phyloP scores from a whole-genome alignment of 2,797 vertebrate species.

The Neopelma chrysocephalum region DNA sequence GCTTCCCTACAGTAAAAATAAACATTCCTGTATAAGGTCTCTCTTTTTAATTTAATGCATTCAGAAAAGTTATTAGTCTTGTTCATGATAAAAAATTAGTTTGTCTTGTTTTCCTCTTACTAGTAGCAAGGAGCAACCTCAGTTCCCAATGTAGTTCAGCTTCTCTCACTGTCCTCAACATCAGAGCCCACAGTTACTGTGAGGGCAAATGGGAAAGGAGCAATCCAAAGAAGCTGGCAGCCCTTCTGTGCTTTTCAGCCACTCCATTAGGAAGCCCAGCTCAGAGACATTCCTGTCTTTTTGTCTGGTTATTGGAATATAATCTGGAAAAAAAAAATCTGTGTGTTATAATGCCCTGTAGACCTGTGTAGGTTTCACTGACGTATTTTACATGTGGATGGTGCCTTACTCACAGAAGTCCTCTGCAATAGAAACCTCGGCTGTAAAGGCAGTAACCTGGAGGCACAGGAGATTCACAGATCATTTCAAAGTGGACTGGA shows the following conservation, averaged over 20 bases:
- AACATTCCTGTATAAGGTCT: background rate
- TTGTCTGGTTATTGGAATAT: background rate
- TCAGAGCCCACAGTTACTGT: background rate
- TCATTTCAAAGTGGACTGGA: background rate
- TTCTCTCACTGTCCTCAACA: background rate
- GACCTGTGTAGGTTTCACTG: background rate
- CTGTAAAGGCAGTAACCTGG: background rate
- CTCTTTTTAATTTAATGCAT: background rate
- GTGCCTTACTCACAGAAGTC: background rate
- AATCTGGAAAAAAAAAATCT: background rate
- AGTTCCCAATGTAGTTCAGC: background rate
- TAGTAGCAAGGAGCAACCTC: background rate
- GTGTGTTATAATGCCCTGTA: background rate
- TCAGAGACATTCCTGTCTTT: background rate
- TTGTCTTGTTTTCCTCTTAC: background rate
- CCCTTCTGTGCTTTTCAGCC: background rate
- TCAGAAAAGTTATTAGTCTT: background rate
- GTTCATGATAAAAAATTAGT: background rate
- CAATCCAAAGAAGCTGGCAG: background rate
- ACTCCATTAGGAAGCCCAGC: rapidly evolving
- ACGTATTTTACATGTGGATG: background rate
- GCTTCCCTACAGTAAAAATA: background rate
- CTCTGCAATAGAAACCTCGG: background rate
- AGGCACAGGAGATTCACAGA: background rate
- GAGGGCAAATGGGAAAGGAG: background rate